Conservation (phyloP, 2,888 invertebrate genomes). For the Arge pagana region DNA sequence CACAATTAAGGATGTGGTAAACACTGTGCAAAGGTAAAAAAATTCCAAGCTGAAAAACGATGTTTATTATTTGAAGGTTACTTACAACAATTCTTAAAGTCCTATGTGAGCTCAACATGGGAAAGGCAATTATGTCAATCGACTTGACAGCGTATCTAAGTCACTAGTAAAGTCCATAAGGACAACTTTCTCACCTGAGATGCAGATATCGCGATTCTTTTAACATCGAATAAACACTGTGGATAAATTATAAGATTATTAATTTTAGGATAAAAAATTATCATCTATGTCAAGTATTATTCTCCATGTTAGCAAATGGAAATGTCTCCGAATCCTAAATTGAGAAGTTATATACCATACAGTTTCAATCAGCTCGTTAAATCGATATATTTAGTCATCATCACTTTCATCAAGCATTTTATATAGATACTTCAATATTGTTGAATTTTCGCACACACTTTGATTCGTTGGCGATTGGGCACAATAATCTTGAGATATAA, state of each 20-base stretch:
- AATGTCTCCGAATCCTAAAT: conserved; percentile 10
- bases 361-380: no score
- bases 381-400: no score
- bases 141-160: conserved; percentile 36
- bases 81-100: conserved; percentile 8
- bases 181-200: background rate
- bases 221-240: conserved; percentile 28
- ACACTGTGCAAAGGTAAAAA: conserved; percentile 71
- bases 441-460: no score
- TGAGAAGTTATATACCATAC: background rate
- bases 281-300: conserved; percentile 22
- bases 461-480: no score
- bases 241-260: conserved; percentile 27
- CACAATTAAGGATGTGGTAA: conserved; percentile 73
- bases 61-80: conserved; percentile 6
- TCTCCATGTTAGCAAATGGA: conserved; percentile 19
- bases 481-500: no score
- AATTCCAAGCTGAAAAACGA: conserved; percentile 20
- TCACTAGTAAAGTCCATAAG: conserved; percentile 33
- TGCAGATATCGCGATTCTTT: conserved; percentile 26
- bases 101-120: conserved; percentile 15
- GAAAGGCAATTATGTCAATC: conserved; percentile 13
- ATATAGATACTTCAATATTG: no score
- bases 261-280: conserved; percentile 20
- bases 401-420: no score